phyloP scores from a whole-genome alignment of 2,888 invertebrate genomes.

The Prostheceraeus crozeri region DNA sequence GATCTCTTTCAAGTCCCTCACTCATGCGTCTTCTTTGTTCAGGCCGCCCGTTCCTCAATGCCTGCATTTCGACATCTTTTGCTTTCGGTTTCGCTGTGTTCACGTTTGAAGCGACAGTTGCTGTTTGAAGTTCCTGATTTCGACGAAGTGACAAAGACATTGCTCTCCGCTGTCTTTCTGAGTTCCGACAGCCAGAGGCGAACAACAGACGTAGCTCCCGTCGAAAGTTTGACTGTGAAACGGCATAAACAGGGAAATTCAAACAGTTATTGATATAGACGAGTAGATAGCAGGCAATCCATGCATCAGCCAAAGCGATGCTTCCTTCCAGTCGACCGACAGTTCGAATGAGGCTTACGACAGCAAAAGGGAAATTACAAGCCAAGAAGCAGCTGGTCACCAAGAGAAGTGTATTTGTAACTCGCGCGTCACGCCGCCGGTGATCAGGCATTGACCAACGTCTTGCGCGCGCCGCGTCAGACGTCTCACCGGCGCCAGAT shows the following conservation, averaged over 20 bases:
- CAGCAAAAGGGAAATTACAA: constrained; percentile 22
- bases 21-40: too few species aligned
- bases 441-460: neutral
- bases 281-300: constrained; percentile 26
- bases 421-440: constrained; percentile 22
- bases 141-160: too few species aligned
- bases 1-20: too few species aligned
- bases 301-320: constrained; percentile 5
- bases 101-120: too few species aligned
- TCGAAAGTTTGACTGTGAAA: constrained; percentile 30
- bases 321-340: neutral
- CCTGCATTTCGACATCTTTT: too few species aligned
- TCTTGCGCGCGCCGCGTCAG: neutral
- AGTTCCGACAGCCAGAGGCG: too few species aligned
- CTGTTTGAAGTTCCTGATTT: too few species aligned
- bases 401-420: constrained; percentile 25
- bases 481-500: neutral
- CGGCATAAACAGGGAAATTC: constrained; percentile 28
- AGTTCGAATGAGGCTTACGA: constrained; percentile 12
- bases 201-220: too few species aligned
- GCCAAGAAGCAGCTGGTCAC: constrained; percentile 19
- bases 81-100: too few species aligned
- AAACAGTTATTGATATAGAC: constrained; percentile 33
- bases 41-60: too few species aligned
- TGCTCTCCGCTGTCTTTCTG: too few species aligned